Base-by-base conservation (phyloP, 2,888 invertebrate species). In the Spisula solida region DNA sequence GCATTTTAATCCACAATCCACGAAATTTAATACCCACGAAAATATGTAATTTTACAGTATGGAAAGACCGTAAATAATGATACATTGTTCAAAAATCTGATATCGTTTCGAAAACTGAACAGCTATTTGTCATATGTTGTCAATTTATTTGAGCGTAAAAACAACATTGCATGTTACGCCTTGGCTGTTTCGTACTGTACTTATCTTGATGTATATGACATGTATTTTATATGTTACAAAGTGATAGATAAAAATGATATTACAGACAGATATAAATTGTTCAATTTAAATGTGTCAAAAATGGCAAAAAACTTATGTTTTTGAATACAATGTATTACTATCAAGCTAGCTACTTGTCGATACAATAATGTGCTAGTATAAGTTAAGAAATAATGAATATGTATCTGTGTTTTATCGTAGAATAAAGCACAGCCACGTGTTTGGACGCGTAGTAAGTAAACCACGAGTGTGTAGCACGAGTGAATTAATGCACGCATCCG, bases 221-320 rank as follows among this genome's bases (percentile, higher is more conserved):
- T 66, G 60, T 66, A 66, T n/a, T 12, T 66, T 25, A n/a, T 25
- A 25, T 25, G 60, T 25, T 66, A 66, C 60, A n/a, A 66, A 51
- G 51, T 51, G 16, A 2, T 25, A 66, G 60, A 66, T 66, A 66
- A 66, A 66, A 66, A 66, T 25, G 5, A 25, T 12, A n/a, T n/a
- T n/a, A n/a, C n/a, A n/a, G n/a, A 25, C 25, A n/a, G 25, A n/a
- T n/a, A 66, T 66, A 66, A 25, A 66, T 66, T 25, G 25, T 66
- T 66, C 60, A 25, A 66, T 66, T 66, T 66, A 25, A 66, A 66
- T 66, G 60, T 66, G 60, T 66, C 60, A 66, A 66, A n/a, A 25
- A 66, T 66, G 60, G 12, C 60, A 66, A 25, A 25, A 51, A 51
- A 4, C 1, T 51, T 51, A 5, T 1, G 12, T 16, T 4, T 16